Evolutionary conservation across 2,113 vertebrate species (phyloP).

Genomic region (Brachyhypopomus occidentalis): DNA sequence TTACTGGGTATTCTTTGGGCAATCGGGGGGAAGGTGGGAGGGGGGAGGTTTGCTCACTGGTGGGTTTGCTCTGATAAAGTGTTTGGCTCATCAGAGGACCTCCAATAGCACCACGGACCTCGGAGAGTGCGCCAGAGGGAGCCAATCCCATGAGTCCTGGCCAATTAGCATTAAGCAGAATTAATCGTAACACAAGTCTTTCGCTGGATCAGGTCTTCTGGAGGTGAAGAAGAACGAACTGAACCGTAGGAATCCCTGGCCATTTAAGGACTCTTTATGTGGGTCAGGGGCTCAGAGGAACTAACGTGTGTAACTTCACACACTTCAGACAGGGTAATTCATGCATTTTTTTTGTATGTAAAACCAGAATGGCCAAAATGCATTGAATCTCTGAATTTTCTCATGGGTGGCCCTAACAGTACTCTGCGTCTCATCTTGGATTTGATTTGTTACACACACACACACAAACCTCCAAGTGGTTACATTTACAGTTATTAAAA

Average conservation of each 20-base stretch:
- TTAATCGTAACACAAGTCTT: conserved; percentile 78
- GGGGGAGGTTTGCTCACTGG: conserved; percentile 68
- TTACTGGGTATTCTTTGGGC: conserved; percentile 73
- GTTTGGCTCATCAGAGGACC: conserved; percentile 73
- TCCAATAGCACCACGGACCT: conserved; percentile 68
- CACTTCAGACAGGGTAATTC: not conserved
- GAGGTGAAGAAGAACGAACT: conserved; percentile 78
- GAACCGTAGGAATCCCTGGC: conserved; percentile 56
- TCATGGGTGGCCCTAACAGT: not conserved
- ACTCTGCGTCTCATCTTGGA: not conserved
- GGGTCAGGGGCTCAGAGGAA: not conserved
- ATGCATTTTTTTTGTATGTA: not conserved
- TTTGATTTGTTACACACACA: not conserved
- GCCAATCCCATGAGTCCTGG: conserved; percentile 65
- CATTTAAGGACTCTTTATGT: conserved; percentile 23
- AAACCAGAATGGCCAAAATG: not conserved
- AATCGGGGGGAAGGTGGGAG: conserved; percentile 35
- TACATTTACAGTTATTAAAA: too few relatives aligned
- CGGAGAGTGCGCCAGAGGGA: conserved; percentile 76
- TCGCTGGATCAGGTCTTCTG: conserved; percentile 75
- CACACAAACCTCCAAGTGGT: too few relatives aligned
- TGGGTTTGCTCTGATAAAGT: conserved; percentile 79
- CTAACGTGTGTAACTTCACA: not conserved
- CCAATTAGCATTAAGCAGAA: conserved; percentile 83
- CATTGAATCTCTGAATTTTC: not conserved